Evolutionary conservation across 2,888 invertebrate genomes (phyloP).

Genomic region (Junonia oenone): DNA sequence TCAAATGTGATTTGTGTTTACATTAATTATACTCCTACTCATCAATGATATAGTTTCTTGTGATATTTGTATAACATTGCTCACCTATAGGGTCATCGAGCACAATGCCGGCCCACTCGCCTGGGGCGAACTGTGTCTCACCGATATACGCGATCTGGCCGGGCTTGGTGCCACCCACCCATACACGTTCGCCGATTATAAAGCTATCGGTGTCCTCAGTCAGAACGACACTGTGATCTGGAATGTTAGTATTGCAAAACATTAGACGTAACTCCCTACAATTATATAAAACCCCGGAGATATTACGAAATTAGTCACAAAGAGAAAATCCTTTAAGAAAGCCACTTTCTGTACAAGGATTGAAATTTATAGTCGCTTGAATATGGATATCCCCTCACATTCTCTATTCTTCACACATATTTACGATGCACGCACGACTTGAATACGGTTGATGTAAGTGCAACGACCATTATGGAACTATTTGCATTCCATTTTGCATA

Average conservation of each 20-base stretch:
- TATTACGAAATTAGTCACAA: conserved; percentile 14
- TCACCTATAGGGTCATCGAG: conserved; percentile 96
- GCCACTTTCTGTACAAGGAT: conserved; percentile 37
- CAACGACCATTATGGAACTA: conserved; percentile 53
- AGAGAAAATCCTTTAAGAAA: conserved; percentile 32
- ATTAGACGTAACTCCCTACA: conserved; percentile 14
- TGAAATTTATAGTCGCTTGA: conserved; percentile 45
- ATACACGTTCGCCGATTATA: conserved; percentile 96
- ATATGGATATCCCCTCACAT: conserved; percentile 50
- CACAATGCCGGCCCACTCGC: conserved; percentile 98
- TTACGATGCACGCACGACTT: conserved; percentile 52
- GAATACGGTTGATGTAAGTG: conserved; percentile 66
- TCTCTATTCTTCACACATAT: conserved; percentile 51
- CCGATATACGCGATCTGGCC: conserved; percentile 96
- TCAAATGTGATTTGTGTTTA: background rate
- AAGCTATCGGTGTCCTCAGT: conserved; percentile 96
- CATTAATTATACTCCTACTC: background rate
- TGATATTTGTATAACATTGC: conserved; percentile 24
- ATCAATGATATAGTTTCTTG: background rate
- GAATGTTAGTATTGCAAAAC: conserved; percentile 36
- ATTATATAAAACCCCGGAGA: conserved; percentile 17
- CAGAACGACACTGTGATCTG: conserved; percentile 91
- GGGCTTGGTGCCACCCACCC: conserved; percentile 94
- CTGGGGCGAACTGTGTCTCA: conserved; percentile 97
- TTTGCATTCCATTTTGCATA: conserved; percentile 62